Evolutionary conservation across 2,888 invertebrate species (phyloP), one percentile per base, ranked within the genome.

Genomic region (Microchrysa polita): DNA sequence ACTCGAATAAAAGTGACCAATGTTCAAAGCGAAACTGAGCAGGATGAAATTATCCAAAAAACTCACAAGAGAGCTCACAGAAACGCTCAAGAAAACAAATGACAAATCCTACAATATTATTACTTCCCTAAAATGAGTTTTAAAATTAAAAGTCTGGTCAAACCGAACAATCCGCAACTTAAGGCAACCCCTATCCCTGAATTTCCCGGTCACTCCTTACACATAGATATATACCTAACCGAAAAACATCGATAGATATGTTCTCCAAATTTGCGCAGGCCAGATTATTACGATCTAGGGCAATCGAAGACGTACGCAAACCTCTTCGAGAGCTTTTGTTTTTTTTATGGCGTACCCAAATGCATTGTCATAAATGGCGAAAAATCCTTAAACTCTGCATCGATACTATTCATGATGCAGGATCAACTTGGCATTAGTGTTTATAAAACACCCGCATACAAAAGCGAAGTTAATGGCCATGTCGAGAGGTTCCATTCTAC

Each of bases 401-500:
- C 27, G 2, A 34, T 34, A 5, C 2, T 7, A 34, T 34, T 34
- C 27, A 7, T 34, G 27, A 34, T 34, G 27, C 27, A 34, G 27
- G 27, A 34, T 34, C 27, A 34, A 34, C 27, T 34, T 7, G 7
- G 7, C 7, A 34, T 34, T 5, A 7, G 7, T 34, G 4, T 2
- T 23, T 74, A 44, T 18, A 53, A 55, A 42, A 69, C 73, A 12
- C 75, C 73, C 2, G 44, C 75, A 4, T 59, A 71, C 42, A 74
- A 20, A 4, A 74, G 74, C 16, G 20, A 67, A 20, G 67, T 72
- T 14, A 76, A 75, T 48, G 77, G 76, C 1, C 72, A 73, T 44
- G 73, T 77, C 12, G 76, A 77, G 40, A 42, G 73, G 1, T 74
- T 75, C 27, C 76, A 75, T 63, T 76, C 76, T 1, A 76, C 75